Percentiles rank a stretch among this genome's conserved stretches.
Evolutionary conservation across 2,888 invertebrate genomes (phyloP).

Genomic region (Drosophila falleni): DNA sequence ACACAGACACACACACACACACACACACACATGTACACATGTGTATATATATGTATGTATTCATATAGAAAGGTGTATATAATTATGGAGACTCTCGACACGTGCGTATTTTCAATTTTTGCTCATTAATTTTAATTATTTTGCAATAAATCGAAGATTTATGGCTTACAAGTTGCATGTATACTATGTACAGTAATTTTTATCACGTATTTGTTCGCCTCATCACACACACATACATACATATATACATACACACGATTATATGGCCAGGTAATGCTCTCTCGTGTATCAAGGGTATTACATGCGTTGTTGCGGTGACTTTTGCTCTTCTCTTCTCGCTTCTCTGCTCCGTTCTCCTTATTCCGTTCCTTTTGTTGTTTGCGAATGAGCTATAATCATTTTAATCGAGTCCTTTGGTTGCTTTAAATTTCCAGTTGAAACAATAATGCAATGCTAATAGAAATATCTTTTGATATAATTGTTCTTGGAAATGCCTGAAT

Average conservation of each 20-base stretch:
- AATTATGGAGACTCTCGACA: constrained; percentile 50
- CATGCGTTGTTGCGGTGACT: constrained; percentile 39
- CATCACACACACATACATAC: constrained; percentile 3
- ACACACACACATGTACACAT: constrained; percentile 8
- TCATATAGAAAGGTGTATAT: not conserved
- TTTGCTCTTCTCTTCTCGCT: constrained; percentile 12
- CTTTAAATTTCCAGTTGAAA: not conserved
- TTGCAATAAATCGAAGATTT: constrained; percentile 81
- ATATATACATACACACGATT: not conserved
- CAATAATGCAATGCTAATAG: not conserved
- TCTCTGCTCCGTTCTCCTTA: not conserved
- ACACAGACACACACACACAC: constrained; percentile 26
- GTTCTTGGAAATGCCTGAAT: no score
- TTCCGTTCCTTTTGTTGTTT: not conserved
- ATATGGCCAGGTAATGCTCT: constrained; percentile 2
- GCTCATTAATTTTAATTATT: constrained; percentile 82
- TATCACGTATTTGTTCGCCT: constrained; percentile 62
- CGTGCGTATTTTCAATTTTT: constrained; percentile 78
- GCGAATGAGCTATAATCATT: constrained; percentile 26
- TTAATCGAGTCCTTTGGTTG: constrained; percentile 13
- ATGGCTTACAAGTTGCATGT: constrained; percentile 74
- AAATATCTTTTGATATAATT: no score
- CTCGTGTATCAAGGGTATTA: constrained; percentile 41
- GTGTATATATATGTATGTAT: not conserved
- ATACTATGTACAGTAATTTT: constrained; percentile 71